Evolutionary conservation across 2,797 vertebrate species (phyloP).

Genomic region (Gastrophryne carolinensis): DNA sequence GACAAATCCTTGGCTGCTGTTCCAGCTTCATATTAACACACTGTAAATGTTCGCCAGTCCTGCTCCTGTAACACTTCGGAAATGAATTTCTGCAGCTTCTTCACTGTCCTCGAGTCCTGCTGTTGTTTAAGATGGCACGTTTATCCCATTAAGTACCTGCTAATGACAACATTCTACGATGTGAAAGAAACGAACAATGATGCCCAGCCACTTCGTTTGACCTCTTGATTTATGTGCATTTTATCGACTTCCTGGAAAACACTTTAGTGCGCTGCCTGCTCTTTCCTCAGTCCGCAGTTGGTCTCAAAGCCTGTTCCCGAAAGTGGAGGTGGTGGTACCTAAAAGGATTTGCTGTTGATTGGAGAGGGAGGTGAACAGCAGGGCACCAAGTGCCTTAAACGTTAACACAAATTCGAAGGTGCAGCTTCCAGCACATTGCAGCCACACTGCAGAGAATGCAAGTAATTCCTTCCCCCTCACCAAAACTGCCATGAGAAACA

Average conservation of each 20-base stretch:
- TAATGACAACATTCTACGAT: not conserved
- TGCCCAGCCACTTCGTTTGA: not conserved
- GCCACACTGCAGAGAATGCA: not conserved
- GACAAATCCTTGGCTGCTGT: not conserved
- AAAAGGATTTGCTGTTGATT: slow-evolving; percentile 53
- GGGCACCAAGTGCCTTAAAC: slow-evolving; percentile 40
- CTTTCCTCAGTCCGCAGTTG: slow-evolving; percentile 34
- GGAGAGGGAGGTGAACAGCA: slow-evolving; percentile 38
- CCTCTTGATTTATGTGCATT: not conserved
- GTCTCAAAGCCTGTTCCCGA: slow-evolving; percentile 40
- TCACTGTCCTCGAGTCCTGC: not conserved
- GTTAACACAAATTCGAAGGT: slow-evolving; percentile 39
- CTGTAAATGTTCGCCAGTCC: no score
- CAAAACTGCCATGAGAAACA: not conserved
- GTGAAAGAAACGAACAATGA: not conserved
- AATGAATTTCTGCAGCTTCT: not conserved
- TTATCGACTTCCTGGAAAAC: slow-evolving; percentile 1
- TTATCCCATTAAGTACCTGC: not conserved
- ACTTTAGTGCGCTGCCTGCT: slow-evolving; percentile 31
- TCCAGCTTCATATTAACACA: not conserved
- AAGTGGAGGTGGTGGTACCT: slow-evolving; percentile 41
- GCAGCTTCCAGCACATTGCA: not conserved
- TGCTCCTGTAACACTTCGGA: no score
- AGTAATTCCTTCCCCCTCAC: not conserved
- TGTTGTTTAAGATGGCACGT: not conserved